Percentiles rank a stretch among this genome's conserved stretches.
These are phyloP conservation scores for Triplophysa bombifrons DNA, from an alignment of 2,797 vertebrate species.

Conservation along the genomic window DNA sequence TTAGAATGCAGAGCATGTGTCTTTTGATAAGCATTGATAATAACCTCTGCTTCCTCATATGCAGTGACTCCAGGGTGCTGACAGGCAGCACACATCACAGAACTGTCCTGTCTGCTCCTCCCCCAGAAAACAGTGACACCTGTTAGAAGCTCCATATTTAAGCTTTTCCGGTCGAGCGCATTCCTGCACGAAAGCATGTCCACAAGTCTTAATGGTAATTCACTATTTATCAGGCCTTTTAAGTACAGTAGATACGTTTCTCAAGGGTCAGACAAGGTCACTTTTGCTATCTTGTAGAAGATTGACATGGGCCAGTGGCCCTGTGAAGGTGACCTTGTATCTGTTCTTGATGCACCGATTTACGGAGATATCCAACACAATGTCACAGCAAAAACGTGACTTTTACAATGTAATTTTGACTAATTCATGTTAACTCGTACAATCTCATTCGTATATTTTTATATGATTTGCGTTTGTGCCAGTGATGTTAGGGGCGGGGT, in stretches of 20 bases:
- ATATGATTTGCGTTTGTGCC: too few relatives aligned
- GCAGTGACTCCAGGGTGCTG: not conserved
- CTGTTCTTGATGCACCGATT: not conserved
- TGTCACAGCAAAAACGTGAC: too few relatives aligned
- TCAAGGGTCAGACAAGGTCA: constrained; percentile 60
- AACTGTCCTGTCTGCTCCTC: constrained; percentile 31
- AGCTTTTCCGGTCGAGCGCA: constrained; percentile 59
- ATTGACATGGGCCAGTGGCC: not conserved
- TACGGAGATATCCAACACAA: not conserved
- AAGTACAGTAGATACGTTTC: constrained; percentile 59
- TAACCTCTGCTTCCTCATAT: constrained; percentile 47
- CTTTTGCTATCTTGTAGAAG: constrained; percentile 67
- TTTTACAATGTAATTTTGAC: too few relatives aligned
- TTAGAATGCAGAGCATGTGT: constrained; percentile 48
- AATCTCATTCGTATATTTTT: too few relatives aligned
- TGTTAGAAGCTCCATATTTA: constrained; percentile 54
- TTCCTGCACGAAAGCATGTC: constrained; percentile 66
- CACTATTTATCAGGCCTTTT: constrained; percentile 66
- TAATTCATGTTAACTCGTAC: too few relatives aligned
- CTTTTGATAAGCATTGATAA: constrained; percentile 52
- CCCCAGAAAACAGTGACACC: constrained; percentile 15
- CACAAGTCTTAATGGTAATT: constrained; percentile 63
- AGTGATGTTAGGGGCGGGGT: too few relatives aligned
- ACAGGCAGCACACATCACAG: constrained; percentile 20
- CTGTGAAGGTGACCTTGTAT: constrained; percentile 7